These are phyloP conservation scores for Melierax canorus DNA, from an alignment of 2,113 vertebrate genomes.

Conservation along the genomic window DNA sequence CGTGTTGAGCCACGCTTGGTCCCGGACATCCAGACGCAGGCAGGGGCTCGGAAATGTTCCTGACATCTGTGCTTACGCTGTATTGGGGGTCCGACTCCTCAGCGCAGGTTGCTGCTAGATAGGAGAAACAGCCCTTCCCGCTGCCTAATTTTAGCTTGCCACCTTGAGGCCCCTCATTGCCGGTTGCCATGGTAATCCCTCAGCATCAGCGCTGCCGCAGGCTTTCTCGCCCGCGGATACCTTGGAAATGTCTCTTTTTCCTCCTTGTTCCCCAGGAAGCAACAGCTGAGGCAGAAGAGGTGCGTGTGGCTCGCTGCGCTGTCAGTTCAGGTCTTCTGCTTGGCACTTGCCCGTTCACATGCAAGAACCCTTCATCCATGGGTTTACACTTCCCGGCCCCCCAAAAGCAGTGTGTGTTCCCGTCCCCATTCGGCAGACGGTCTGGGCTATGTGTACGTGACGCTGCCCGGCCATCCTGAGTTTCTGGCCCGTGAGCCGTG, in stretches of 20 bases:
- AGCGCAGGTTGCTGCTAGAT: neutral
- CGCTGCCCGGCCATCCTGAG: rapidly evolving
- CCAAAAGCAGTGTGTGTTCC: rapidly evolving
- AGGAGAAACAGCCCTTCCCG: neutral
- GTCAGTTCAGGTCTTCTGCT: neutral
- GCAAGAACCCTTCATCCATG: neutral
- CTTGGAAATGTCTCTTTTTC: neutral
- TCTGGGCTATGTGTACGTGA: rapidly evolving
- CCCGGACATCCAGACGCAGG: rapidly evolving
- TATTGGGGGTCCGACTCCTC: neutral
- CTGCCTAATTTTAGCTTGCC: constrained; percentile 18
- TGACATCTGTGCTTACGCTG: rapidly evolving
- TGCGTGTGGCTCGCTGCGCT: neutral
- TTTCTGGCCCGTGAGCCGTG: rapidly evolving
- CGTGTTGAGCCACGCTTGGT: rapidly evolving
- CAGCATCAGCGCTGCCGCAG: neutral
- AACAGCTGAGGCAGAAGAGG: neutral
- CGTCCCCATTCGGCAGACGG: neutral
- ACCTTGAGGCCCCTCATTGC: neutral
- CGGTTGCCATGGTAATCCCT: neutral
- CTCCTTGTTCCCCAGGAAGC: neutral
- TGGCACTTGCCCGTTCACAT: neutral
- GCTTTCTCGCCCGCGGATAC: neutral
- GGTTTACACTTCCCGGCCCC: neutral
- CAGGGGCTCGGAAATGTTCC: neutral